Base-by-base conservation (phyloP, 2,888 invertebrate species). In the Pandemis corylana region DNA sequence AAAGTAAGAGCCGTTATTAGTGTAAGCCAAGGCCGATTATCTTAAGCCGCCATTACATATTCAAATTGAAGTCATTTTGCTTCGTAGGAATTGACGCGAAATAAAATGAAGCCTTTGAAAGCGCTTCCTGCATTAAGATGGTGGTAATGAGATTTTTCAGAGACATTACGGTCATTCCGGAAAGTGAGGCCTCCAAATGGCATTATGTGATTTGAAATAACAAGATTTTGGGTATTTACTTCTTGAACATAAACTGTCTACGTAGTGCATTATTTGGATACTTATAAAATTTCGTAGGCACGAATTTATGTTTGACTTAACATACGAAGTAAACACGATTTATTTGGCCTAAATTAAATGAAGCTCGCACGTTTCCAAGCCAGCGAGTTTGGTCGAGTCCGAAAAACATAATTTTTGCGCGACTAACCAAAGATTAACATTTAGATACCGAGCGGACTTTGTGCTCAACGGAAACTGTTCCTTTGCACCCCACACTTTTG, bases 321-420 rank as follows among this genome's bases (percentile, higher is more conserved):
- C 12, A 10, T 59, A 56, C 53, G 53, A 56, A 56, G 20, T 56
- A 59, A 59, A 28, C 7, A 12, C 28, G 28, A 59, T 59, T 59
- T 59, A 59, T 59, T 59, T 28, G 59, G 44, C 49, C 63, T 71
- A 79, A 80, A 81, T 89, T 92, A 85, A 92, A 92, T 90, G 88
- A 90, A 87, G 89, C 90, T 84, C 85, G 83, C 80, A 68, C 82
- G 81, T 89, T 94, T 94, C 88, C 92, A 85, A 76, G 78, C 89
- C 87, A 90, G 84, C 87, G 84, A 87, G 81, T 89, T 85, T 85
- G 81, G 78, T 78, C 79, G 85, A 83, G 91, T 89, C 93, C 94
- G 92, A 93, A 94, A 94, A 93, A 92, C 94, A 94, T 94, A 94
- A 94, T 94, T 94, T 94, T 94, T 94, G 94, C 90, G 87, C 90